Base-by-base conservation (phyloP, 37 sponge, comb jelly and placozoan species). In the Bolinopsis microptera region DNA sequence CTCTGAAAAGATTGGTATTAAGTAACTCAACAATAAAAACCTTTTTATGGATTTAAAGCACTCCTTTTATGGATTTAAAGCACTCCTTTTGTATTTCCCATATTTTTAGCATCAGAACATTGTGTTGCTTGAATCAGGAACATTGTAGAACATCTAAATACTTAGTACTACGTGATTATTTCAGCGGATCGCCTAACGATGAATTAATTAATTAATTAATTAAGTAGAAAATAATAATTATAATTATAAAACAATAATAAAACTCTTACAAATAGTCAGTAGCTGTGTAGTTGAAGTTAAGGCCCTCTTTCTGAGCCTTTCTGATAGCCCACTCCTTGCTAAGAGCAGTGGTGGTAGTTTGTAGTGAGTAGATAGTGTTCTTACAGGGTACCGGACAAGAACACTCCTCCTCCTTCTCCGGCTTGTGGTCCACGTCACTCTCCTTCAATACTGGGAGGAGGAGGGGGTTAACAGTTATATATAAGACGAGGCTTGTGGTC, bases 331-430 rank as follows among this genome's bases (percentile, higher is more conserved):
- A 72, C 31, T 72, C 75, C 25, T 72, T 72, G 75, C 75, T 72
- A n/a, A 72, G 75, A n/a, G 75, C 75, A 3, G 75, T 72, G 27
- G 75, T 72, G 27, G 75, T 72, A 3, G 75, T 72, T 72, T 72
- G 75, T 28, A 72, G 27, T 8, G 27, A 30, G 75, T 30, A 72
- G 31, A 72, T 28, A 23, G 75, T 72, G 75, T 72, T 72, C 5
- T 72, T 72, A 72, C 75, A 72, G 27, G 75, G 75, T 8, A 72
- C 75, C 75, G 75, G 75, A 28, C 75, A 72, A 72, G 5, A 8
- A 21, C 75, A 72, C 5, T 72, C 31, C 27, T 72, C 3, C 3
- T 21, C 75, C 22, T 72, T 72, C 75, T 21, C 25, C 18, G 13
- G 68, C 27, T 24, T n/a, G 75, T n/a, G 27, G 18, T 72, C 75